Base-by-base conservation (phyloP, 2,797 vertebrate genomes). In the Merluccius polli region DNA sequence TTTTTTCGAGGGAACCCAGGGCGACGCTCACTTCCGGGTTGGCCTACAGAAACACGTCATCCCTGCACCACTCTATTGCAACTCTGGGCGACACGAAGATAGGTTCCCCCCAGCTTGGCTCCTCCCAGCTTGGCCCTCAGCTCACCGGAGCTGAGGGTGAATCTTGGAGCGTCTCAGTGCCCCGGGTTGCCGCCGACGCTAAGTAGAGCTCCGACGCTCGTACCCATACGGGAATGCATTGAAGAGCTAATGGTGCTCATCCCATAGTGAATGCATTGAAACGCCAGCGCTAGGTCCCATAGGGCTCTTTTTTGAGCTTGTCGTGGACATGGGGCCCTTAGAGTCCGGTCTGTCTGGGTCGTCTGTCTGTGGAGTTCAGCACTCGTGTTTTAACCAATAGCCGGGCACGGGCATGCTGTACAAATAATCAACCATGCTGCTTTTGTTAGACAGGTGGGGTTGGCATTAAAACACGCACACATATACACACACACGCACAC, bases 381-480 rank as follows among this genome's bases (percentile, higher is more conserved):
- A 6, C 33, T 73, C 74, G 32, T 76, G 74, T 5, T 73, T 75
- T 78, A 77, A 24, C 59, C 59, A 27, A 27, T 31, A 75, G 74
- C 35, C 79, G 68, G 70, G 33, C 11, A 33, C 35, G 44, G 75
- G 74, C 71, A 15, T 48, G 69, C 70, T 38, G n/a, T 24, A 35
- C 24, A 0, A 59, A 74, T 77, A 29, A 36, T 68, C 33, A 67
- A 65, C 77, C 32, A 1, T 81, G 30, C 48, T 72, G 27, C 71
- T 73, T 79, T 32, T 75, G 72, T 84, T 36, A 70, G 38, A 38
- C 70, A 75, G 75, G 77, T 71, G 75, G 72, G 75, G 77, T n/a
- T 81, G 59, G 59, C 59, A 65, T 65, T 65, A 24, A 65, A 65
- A 8, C n/a, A 65, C 74, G 27, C 77, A 38, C 75, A 76, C 71